Conservation (phyloP, 2,888 invertebrate species). For the Folsomia manolachei region DNA sequence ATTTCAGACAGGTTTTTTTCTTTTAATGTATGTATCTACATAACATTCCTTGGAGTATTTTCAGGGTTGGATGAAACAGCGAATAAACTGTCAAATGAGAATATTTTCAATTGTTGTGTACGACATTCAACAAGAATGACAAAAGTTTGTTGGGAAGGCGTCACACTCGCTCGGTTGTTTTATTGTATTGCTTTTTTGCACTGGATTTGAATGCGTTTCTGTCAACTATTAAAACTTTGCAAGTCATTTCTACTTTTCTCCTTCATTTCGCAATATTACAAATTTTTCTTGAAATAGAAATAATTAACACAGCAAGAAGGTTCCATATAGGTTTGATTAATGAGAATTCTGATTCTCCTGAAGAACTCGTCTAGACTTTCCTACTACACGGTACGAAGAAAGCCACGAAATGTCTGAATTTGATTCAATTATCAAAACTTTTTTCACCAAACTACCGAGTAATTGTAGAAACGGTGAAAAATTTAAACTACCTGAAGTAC, state of each 20-base stretch:
- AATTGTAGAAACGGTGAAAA: neutral
- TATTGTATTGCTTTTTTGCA: too few species aligned
- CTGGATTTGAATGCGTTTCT: too few species aligned
- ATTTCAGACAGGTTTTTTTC: too few species aligned
- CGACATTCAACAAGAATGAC: neutral
- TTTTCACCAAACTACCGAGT: neutral
- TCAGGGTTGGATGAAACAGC: constrained; percentile 5
- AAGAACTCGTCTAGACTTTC: neutral
- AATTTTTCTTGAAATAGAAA: neutral
- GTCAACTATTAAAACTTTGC: constrained; percentile 11
- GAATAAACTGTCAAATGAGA: constrained; percentile 18
- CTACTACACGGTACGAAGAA: neutral
- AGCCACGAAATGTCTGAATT: neutral
- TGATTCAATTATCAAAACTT: neutral
- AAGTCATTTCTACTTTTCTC: constrained; percentile 6
- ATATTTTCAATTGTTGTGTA: neutral
- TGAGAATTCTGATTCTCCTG: neutral
- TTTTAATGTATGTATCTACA: neutral
- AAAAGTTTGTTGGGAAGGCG: too few species aligned
- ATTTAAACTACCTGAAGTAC: neutral
- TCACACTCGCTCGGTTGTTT: constrained; percentile 9
- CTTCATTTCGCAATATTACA: neutral
- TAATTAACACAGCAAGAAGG: too few species aligned
- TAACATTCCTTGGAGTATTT: neutral
- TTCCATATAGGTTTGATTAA: neutral